Evolutionary conservation across 2,797 vertebrate species (phyloP), one percentile per base, ranked within the genome.

Genomic region (Xenentodon cancila): DNA sequence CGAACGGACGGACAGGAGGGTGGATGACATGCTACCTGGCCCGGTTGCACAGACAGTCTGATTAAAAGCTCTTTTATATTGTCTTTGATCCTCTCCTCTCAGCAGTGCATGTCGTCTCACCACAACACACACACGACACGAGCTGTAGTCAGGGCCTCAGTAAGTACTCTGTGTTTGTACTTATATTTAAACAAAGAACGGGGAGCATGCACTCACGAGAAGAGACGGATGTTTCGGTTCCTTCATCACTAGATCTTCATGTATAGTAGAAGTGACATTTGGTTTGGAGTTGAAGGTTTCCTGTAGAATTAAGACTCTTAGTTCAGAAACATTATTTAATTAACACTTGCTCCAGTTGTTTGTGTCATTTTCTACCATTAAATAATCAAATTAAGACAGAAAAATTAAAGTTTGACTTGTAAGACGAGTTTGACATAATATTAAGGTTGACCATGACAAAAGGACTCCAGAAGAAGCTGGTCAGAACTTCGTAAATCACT

Each of bases 21-120:
- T 84, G 88, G 88, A 64, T 62, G 70, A 53, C 77, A 84, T 86
- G 89, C 71, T 71, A 73, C 79, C 52, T 68, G 56, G 71, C 71
- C 68, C 42, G 53, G 75, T 79, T 80, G 86, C 83, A 88, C 79
- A 84, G 75, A 80, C 78, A 71, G 66, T 64, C 85, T 90, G 88
- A 90, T 93, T 90, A 89, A 90, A 85, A 80, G 81, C 76, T 82
- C 72, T 70, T 86, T 88, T 84, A 83, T 87, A 44, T 81, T 79
- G 82, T 77, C 84, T 92, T 91, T 92, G 86, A 90, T 91, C 89
- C 78, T 67, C 30, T 57, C 68, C 69, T 83, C 85, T 69, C 79
- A 80, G 79, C 77, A 80, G 73, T 84, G 82, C 82, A 79, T 84
- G 62, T 65, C 58, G 77, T 82, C 84, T 75, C 82, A 84, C 80